A percentile compares a stretch with the other conserved stretches of the same genome.
These are phyloP conservation scores for Trichosurus vulpecula DNA, from an alignment of 2,797 vertebrate species.

Conservation along the genomic window DNA sequence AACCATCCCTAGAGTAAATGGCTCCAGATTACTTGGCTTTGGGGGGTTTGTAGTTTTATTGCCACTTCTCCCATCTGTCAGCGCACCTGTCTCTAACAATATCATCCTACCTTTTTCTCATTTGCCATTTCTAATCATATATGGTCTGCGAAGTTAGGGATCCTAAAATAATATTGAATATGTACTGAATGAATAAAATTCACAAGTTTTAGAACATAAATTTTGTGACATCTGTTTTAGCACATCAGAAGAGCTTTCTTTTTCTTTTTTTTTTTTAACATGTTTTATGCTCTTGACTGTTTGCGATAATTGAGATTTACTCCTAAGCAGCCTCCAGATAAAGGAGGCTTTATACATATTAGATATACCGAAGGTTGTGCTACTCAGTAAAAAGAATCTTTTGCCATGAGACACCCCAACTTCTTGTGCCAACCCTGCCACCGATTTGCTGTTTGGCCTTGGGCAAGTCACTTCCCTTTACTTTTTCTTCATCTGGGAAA, in stretches of 20 bases:
- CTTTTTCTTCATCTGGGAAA: not conserved
- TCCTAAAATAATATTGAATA: not conserved
- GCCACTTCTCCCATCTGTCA: not conserved
- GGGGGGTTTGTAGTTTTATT: not conserved
- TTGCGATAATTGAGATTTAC: not conserved
- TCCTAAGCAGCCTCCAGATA: not conserved
- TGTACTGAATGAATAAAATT: not conserved
- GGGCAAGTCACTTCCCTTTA: not conserved
- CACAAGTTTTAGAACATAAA: not conserved
- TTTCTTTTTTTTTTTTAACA: not conserved
- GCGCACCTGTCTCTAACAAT: not conserved
- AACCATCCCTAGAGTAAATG: not conserved
- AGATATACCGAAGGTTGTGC: not conserved
- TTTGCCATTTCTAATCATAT: not conserved
- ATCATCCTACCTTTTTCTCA: not conserved
- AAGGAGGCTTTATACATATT: not conserved
- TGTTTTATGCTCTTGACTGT: not conserved
- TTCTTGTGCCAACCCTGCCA: not conserved
- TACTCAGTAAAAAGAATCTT: not conserved
- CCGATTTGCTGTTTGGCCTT: not conserved
- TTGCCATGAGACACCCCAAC: not conserved
- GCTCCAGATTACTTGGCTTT: not conserved
- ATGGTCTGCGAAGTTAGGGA: not conserved
- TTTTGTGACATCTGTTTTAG: not conserved
- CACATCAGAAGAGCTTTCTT: not conserved